Evolutionary conservation across 2,797 vertebrate genomes (phyloP), one percentile per base, ranked within the genome.

Genomic region (Esox lucius): DNA sequence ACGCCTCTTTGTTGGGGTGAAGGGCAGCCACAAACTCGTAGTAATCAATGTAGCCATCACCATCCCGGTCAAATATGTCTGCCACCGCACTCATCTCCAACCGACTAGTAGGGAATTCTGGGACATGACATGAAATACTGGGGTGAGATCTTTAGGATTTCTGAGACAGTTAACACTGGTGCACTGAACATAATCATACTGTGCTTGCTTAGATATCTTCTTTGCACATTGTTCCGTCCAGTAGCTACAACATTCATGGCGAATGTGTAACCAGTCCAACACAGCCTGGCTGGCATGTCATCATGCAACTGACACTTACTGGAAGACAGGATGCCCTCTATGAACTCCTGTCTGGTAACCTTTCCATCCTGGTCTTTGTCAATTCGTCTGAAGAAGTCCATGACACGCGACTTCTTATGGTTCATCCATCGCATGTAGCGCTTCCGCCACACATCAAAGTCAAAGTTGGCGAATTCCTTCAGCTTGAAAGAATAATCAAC

Each of bases 391-490:
- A 99, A 99, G 89, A 99, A 99, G 85, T 99, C 98, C 98, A 99
- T 99, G 77, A 99, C 98, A 0, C 98, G 95, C 6, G 98, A 99
- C 84, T 99, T 99, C 89, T 99, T 99, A 83, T 99, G 98, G 91
- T 99, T 99, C 98, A 99, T 99, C 98, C 98, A 99, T n/a, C 97
- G 93, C 98, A 99, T 99, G 89, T 99, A 99, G 78, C 96, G 97
- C 90, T 99, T 99, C 83, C 98, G 91, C 98, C 98, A 99, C 84
- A 99, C 92, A 75, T 99, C 98, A 86, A 99, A 99, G 92, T 99
- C 97, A 73, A 99, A 99, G 93, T 98, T 99, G 87, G 97, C 98
- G 84, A 99, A 99, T 88, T 99, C 98, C 83, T 94, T 97, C 77
- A 99, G 85, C 98, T 99, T 80, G 49, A 89, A 17, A 68, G 42